Base-by-base conservation (phyloP, 2,888 invertebrate species). In the Ophioninae sp. region DNA sequence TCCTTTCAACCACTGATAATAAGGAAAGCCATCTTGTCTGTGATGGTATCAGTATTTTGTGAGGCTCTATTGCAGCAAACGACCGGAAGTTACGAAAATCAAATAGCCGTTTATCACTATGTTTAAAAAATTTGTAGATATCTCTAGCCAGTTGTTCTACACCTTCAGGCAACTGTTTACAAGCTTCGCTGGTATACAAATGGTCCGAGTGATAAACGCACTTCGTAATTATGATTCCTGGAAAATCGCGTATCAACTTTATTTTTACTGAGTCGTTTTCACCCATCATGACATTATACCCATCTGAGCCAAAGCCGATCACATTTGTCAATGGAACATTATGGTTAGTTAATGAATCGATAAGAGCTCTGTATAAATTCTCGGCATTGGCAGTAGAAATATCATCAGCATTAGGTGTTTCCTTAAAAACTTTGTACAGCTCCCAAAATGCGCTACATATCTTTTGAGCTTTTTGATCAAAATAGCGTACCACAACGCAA, bases 131-230 rank as follows among this genome's bases (percentile, higher is more conserved):
- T 68, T 84, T 87, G 72, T 90, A 90, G 0, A 92, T 77, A 72
- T 89, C 85, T 39, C 89, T 69, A 7, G 88, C 87, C 51, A 90
- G 83, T 63, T 89, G 87, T 87, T 91, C 90, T 75, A 87, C 87
- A 17, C 83, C 51, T 63, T 86, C n/a, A 5, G 90, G 90, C 3
- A 91, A 73, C 61, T 72, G 39, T 81, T 91, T 89, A 78, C 89
- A 90, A 6, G 89, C 90, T 74, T 89, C 86, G 77, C 87, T 89
- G 22, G 89, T 89, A 69, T 90, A 91, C 17, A 91, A 74, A 85
- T 90, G 89, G 71, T 88, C 58, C 0, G 89, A 90, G 80, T 91
- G 91, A 64, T 90, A 91, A 23, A 90, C 79, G 59, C 90, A 91
- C 85, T 90, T 90, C 0, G 87, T 67, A 39, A 88, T 87, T 9